Evolutionary conservation across 2,113 vertebrate species (phyloP), one percentile per base, ranked within the genome.

Genomic region (Lucifuga dentata): DNA sequence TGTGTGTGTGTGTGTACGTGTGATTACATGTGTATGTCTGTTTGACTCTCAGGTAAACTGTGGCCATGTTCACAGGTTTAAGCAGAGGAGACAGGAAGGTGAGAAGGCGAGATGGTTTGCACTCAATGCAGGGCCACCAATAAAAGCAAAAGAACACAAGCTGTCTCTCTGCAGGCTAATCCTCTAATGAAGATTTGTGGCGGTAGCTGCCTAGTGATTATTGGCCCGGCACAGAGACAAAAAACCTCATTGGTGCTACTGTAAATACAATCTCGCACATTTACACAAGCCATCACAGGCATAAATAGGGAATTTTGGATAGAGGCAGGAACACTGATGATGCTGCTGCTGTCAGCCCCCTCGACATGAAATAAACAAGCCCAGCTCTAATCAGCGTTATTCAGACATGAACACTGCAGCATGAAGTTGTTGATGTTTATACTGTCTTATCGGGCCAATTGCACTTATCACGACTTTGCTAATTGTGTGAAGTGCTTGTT

Each of bases 181-280:
- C 88, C 70, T 63, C 77, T 90, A 91, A 93, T 91, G 86, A 91
- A 93, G 90, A 92, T 91, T 85, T 90, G 89, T 89, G 82, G 83
- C 66, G 9, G 66, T 68, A 72, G 78, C 85, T 81, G 72, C 63
- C 50, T 84, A 70, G 85, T 87, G 88, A 89, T 90, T 91, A 92
- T 87, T 88, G 77, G 46, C 55, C 73, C 62, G 17, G 73, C 69
- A 50, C 79, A 72, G 35, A 72, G 43, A 86, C 66, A 82, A 89
- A 88, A 88, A 83, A 17, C 78, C 74, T 78, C 61, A 69, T 83
- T 16, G 38, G 53, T 26, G 38, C 58, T 65, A 81, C 71, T 78
- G 85, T 86, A 89, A 91, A 90, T 88, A 68, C 76, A 81, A 82
- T 83, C 68, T 77, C 78, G 71, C 72, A 70, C 68, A 60, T 68